Base-by-base conservation (phyloP, 2,113 vertebrate genomes). In the Dicerorhinus sumatrensis region DNA sequence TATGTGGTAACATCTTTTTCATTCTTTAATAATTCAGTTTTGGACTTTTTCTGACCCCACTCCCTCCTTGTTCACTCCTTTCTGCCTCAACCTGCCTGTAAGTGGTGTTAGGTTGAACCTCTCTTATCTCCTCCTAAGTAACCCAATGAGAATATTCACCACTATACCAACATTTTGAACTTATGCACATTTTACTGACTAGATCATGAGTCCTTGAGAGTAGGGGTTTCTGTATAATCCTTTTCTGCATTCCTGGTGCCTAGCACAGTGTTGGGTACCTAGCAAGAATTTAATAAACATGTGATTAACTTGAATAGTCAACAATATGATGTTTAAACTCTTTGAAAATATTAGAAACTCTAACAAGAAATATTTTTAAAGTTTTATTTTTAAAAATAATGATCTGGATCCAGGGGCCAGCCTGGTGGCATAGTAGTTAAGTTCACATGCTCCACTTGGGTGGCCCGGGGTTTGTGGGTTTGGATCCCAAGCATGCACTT, bases 291-390 rank as follows among this genome's bases (percentile, higher is more conserved):
- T 87, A 62, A 36, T 48, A 88, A 96, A 75, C 4, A 73, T 12
- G 27, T 11, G 17, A 67, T 91, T 51, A 46, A 91, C 56, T 72
- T 75, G 13, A 56, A 46, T 56, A 81, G 13, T 13, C 51, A 42
- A 80, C 63, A 75, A 62, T 60, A 85, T 14, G 21, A 13, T 72
- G 7, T 75, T 72, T 63, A 51, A 89, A 58, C 31, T 54, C n/a
- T 93, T 63, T 72, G 23, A 89, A 83, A 85, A 94, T 87, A 58
- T 51, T 39, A 54, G 48, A 76, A 90, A 65, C 0, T 7, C 42
- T 84, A 65, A 14, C 42, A 92, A 89, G 39, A 97, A 91, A 65
- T 67, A 13, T 36, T 70, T 86, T 90, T 56, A 20, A 67, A 65
- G 5, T 56, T 84, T 69, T 77, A 58, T 42, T 88, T 86, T 62